phyloP scores from a whole-genome alignment of 2,797 vertebrate species.

The Chloroceryle amazona region DNA sequence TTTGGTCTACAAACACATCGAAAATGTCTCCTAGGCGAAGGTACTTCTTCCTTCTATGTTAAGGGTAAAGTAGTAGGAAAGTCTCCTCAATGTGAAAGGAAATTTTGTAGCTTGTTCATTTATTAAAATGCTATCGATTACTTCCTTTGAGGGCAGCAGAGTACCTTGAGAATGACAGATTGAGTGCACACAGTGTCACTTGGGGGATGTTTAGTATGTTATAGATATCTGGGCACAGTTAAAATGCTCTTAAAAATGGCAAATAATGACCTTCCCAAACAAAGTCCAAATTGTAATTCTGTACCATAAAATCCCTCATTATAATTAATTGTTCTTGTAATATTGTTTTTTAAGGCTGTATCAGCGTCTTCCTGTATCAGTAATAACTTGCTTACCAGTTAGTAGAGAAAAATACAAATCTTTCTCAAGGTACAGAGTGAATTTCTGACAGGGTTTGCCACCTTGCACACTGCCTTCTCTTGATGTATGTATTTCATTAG shows the following conservation, averaged over 20 bases:
- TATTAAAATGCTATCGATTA: not conserved
- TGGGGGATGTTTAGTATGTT: not conserved
- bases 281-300: slow-evolving; percentile 47
- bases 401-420: slow-evolving; percentile 5
- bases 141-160: not conserved
- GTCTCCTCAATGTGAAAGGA: not conserved
- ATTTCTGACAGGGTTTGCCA: slow-evolving; percentile 4
- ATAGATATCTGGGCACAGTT: slow-evolving; percentile 32
- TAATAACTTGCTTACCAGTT: slow-evolving; percentile 39
- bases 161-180: not conserved
- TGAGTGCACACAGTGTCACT: not conserved
- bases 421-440: slow-evolving; percentile 20
- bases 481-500: slow-evolving; percentile 21
- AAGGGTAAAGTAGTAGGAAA: not conserved
- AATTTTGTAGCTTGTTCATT: not conserved
- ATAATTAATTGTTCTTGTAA: slow-evolving; percentile 14
- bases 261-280: slow-evolving; percentile 21
- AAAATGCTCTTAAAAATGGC: slow-evolving; percentile 54
- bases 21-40: not conserved
- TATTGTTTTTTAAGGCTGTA: not conserved
- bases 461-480: not conserved
- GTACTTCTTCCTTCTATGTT: not conserved
- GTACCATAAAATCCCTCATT: slow-evolving; percentile 19
- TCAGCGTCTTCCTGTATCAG: not conserved
- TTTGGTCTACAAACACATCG: not conserved